Evolutionary conservation across 2,888 invertebrate species (phyloP), one percentile per base, ranked within the genome.

Genomic region (Ormyrus thymus): DNA sequence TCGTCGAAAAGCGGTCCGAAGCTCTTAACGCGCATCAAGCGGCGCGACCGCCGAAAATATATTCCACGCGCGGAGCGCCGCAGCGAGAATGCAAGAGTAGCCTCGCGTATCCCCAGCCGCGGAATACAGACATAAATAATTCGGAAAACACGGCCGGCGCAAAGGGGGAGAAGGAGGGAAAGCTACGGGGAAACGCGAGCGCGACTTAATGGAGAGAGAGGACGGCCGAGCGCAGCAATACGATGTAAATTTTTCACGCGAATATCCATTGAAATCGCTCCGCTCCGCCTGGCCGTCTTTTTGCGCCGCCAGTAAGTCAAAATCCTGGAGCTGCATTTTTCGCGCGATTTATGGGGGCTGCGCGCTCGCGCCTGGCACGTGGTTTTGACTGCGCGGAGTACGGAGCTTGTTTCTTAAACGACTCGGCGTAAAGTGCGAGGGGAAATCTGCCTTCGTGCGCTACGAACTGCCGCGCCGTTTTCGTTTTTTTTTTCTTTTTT

Each of bases 231-330:
- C 55, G 68, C 7, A 48, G 78, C 69, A 69, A 73, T 78, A 69
- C 73, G 68, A 78, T 78, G 78, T 64, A 78, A 78, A 78, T 78
- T 74, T 78, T 78, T 78, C 69, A 51, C 55, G 64, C 70, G 61
- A 70, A 76, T 70, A 51, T 66, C 70, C 70, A 76, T 76, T 70
- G 45, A 70, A 70, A 76, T 65, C 58, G 51, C 15, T 4, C 65
- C 51, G 10, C 65, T 7, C n/a, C n/a, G 13, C 62, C 7, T n/a
- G 9, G 6, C 48, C 46, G 6, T 4, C 46, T 45, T 7, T 48
- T 11, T 48, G 45, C 61, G 45, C 50, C 2, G 15, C 71, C 70
- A 50, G 3, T 7, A 72, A 51, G 7, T 74, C 58, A 58, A 76
- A 59, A 76, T 69, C 69, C 62, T 55, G 75, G 66, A 53, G 48